Base-by-base conservation (phyloP, 2,113 vertebrate species). In the Bufo bufo region DNA sequence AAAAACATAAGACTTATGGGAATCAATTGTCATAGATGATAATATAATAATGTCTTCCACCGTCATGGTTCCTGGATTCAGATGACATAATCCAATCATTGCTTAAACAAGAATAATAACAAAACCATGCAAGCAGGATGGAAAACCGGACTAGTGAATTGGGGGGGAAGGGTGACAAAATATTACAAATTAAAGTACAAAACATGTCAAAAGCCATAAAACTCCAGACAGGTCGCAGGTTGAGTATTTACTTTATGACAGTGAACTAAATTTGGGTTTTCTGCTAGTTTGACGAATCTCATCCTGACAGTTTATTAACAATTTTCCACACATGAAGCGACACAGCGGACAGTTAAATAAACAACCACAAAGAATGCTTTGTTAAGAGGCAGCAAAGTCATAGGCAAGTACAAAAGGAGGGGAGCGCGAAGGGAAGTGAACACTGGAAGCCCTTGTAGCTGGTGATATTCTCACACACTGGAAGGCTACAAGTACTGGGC, bases 281-380 rank as follows among this genome's bases (percentile, higher is more conserved):
- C 5, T 2, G 77, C n/a, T 6, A 43, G 77, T 47, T 84, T 84
- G 63, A 84, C 20, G 50, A 17, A 54, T 84, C 63, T 14, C 19
- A 66, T 71, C 11, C 45, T 84, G 63, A 84, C 82, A 69, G 61
- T 65, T 69, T 66, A 14, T 52, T 84, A 84, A 19, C 82, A 84
- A 84, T 71, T 65, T 69, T 83, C 61, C 52, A 47, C 61, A n/a
- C n/a, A 8, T 66, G 19, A 66, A 52, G 61, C 23, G 59, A 83
- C 59, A 83, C 81, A 69, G 20, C 16, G 80, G 80, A 23, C 63
- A 66, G 47, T 69, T 69, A 83, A 83, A 69, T 69, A 83, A 83
- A 83, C 81, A 83, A 20, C 8, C 23, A 83, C 81, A 83, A 83
- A 50, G 47, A n/a, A 52, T 3, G 61, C 81, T 52, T 83, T 83